Conservation (phyloP, 2,113 vertebrate species). For the Crotalus viridis region DNA sequence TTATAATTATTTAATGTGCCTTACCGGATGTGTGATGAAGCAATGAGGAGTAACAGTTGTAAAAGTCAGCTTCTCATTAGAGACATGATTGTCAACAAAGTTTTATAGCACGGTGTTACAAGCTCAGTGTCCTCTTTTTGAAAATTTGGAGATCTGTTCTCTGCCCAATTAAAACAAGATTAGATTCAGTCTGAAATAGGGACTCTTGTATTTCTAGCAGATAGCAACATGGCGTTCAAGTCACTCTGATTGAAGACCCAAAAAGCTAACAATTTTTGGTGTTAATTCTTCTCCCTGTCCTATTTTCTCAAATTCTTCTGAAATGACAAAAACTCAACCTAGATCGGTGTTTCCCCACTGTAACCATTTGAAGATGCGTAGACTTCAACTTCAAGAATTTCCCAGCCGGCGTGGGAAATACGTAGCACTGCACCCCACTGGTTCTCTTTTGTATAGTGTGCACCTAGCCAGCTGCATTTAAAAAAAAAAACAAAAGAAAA, state of each 20-base stretch:
- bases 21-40: slow-evolving; percentile 28
- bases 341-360: background rate
- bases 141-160: background rate
- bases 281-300: background rate
- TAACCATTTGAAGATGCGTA: background rate
- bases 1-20: slow-evolving; percentile 41
- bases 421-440: background rate
- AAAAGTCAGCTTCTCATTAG: slow-evolving; percentile 32
- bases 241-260: background rate
- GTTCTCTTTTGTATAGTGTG: background rate
- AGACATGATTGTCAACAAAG: background rate
- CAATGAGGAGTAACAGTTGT: slow-evolving; percentile 21
- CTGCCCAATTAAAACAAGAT: too few species aligned
- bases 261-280: background rate
- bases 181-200: background rate
- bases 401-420: background rate
- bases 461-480: background rate
- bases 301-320: background rate
- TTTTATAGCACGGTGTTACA: background rate
- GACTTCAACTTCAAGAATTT: background rate
- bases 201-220: background rate
- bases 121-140: too few species aligned
- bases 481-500: too few species aligned
- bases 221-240: background rate
- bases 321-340: background rate